Conservation (phyloP, 2,888 invertebrate species). For the Diplazon laetatorius region DNA sequence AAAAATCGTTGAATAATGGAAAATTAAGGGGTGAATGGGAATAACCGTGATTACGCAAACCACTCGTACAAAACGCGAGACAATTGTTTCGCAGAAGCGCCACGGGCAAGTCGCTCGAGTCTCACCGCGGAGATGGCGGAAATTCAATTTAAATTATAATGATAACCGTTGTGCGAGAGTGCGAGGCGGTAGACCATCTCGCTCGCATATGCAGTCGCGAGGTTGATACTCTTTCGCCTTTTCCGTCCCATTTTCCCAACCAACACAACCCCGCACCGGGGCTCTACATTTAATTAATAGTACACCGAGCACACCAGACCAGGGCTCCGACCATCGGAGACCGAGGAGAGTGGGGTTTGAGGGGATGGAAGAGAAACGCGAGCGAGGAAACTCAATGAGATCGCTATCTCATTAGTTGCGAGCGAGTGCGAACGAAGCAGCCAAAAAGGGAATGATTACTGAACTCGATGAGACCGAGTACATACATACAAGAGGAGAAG, state of each 20-base stretch:
- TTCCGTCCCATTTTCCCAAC: slow-evolving; percentile 32
- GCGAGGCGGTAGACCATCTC: slow-evolving; percentile 46
- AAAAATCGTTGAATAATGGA: no score
- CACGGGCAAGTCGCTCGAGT: not conserved
- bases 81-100: slow-evolving; percentile 23
- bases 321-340: slow-evolving; percentile 33
- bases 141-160: not conserved
- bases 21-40: no score
- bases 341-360: no score
- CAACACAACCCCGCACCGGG: slow-evolving; percentile 37
- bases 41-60: not conserved
- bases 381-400: slow-evolving; percentile 69
- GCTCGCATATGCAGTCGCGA: slow-evolving; percentile 35
- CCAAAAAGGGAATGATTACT: slow-evolving; percentile 10
- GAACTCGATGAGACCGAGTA: not conserved
- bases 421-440: slow-evolving; percentile 44
- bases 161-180: not conserved
- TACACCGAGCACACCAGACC: slow-evolving; percentile 59
- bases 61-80: slow-evolving; percentile 12
- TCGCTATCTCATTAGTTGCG: slow-evolving; percentile 71
- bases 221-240: slow-evolving; percentile 35
- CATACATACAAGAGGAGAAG: slow-evolving; percentile 1
- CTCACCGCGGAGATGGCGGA: slow-evolving; percentile 57
- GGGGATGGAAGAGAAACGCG: no score
- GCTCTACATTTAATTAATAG: slow-evolving; percentile 72